phyloP scores from a whole-genome alignment of 2,888 invertebrate species.

The Baronia brevicornis region DNA sequence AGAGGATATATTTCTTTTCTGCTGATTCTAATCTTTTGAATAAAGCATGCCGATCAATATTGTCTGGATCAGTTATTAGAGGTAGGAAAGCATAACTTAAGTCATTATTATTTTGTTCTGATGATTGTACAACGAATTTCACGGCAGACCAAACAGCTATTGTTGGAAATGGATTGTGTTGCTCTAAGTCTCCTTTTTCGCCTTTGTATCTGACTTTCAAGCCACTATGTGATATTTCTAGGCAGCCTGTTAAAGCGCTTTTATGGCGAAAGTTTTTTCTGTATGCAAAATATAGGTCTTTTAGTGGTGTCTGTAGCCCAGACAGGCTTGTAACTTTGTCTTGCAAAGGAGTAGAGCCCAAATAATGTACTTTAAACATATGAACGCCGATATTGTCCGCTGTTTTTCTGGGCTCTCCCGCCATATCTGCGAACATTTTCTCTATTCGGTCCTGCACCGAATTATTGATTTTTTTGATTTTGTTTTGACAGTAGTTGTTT shows the following conservation, averaged over 20 bases:
- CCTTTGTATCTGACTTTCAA: slow-evolving; percentile 83
- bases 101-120: slow-evolving; percentile 70
- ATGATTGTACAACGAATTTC: slow-evolving; percentile 83
- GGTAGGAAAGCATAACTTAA: slow-evolving; percentile 87
- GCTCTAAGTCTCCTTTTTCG: slow-evolving; percentile 77
- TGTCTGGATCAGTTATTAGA: slow-evolving; percentile 87
- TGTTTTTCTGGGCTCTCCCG: slow-evolving; percentile 70
- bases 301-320: slow-evolving; percentile 87
- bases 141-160: slow-evolving; percentile 96
- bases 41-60: slow-evolving; percentile 82
- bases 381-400: slow-evolving; percentile 73
- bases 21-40: slow-evolving; percentile 73
- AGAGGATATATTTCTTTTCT: slow-evolving; percentile 75
- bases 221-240: slow-evolving; percentile 82
- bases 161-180: slow-evolving; percentile 89
- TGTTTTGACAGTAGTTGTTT: slow-evolving; percentile 54
- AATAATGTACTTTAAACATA: slow-evolving; percentile 84
- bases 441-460: slow-evolving; percentile 91
- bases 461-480: slow-evolving; percentile 68
- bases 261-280: slow-evolving; percentile 71
- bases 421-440: slow-evolving; percentile 87
- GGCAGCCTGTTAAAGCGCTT: slow-evolving; percentile 71
- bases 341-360: slow-evolving; percentile 86
- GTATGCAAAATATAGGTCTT: slow-evolving; percentile 81
- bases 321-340: slow-evolving; percentile 88